Evolutionary conservation across 2,797 vertebrate species (phyloP).

Genomic region (Centroberyx gerrardi): DNA sequence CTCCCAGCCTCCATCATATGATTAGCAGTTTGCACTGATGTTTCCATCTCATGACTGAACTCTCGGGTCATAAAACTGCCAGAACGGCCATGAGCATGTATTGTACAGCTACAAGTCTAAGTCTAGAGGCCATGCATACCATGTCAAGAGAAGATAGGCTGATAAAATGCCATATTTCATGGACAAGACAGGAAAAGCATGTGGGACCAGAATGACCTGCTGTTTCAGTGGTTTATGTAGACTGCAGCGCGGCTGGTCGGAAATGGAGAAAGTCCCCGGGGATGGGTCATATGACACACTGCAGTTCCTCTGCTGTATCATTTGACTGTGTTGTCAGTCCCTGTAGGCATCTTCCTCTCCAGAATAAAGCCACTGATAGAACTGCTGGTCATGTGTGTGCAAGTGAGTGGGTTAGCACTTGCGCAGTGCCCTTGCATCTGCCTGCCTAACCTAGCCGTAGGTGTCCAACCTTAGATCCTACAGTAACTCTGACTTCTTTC

Average conservation of each 20-base stretch:
- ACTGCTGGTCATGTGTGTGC: conserved; percentile 33
- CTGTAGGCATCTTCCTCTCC: conserved; percentile 69
- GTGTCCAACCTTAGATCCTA: background rate
- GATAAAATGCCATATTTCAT: conserved; percentile 71
- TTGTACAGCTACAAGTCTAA: conserved; percentile 41
- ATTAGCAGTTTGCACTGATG: conserved; percentile 45
- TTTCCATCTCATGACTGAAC: conserved; percentile 68
- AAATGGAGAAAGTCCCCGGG: conserved; percentile 72
- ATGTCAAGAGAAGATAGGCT: conserved; percentile 55
- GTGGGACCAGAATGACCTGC: conserved; percentile 57
- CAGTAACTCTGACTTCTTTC: background rate
- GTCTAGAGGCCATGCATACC: conserved; percentile 47
- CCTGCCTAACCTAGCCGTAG: background rate
- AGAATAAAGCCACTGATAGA: conserved; percentile 70
- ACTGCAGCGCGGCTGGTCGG: conserved; percentile 54
- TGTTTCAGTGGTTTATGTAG: conserved; percentile 59
- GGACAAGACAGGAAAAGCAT: conserved; percentile 46
- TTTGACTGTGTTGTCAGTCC: conserved; percentile 78
- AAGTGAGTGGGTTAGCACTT: conserved; percentile 5
- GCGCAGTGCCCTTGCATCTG: background rate
- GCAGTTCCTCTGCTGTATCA: conserved; percentile 76
- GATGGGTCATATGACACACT: conserved; percentile 78
- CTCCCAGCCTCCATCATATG: conserved; percentile 53
- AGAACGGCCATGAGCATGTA: conserved; percentile 51
- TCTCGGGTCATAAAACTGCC: conserved; percentile 44